Conservation (phyloP, 35 echinoderm and acorn worm genomes). For the Stichopus chloronotus region DNA sequence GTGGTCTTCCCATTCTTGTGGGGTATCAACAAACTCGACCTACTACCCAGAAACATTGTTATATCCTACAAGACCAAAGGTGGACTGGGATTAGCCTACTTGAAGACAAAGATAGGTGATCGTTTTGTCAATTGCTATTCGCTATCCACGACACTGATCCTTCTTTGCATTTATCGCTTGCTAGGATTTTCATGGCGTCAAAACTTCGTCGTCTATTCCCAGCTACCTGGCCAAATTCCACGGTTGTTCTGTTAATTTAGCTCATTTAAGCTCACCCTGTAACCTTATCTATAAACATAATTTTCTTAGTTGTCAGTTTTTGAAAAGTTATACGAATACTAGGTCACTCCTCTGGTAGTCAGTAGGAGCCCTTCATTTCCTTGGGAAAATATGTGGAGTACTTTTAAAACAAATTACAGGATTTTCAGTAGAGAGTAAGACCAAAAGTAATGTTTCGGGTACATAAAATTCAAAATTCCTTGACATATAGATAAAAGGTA, state of each 20-base stretch:
- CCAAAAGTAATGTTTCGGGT: background rate
- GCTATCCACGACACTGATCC: background rate
- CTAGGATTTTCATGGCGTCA: background rate
- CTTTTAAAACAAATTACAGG: background rate
- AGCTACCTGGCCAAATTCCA: background rate
- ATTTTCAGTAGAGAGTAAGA: background rate
- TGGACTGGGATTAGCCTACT: background rate
- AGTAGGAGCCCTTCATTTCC: no score
- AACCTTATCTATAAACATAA: background rate
- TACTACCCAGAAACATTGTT: background rate
- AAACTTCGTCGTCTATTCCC: background rate
- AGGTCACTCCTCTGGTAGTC: no score
- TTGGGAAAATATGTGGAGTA: no score
- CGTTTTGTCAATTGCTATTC: background rate
- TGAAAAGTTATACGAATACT: background rate
- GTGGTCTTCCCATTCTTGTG: no score
- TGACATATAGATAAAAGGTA: no score
- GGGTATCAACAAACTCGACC: no score
- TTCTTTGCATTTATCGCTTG: background rate
- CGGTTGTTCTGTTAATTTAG: background rate
- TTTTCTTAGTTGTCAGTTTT: background rate
- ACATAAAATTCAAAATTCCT: no score
- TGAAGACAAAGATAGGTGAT: background rate
- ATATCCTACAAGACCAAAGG: background rate
- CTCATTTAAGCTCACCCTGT: background rate